Percentiles rank a stretch among this genome's conserved stretches.
These are phyloP conservation scores for Enteromius thamalakanensis DNA, from an alignment of 2,797 vertebrate species.

Conservation along the genomic window DNA sequence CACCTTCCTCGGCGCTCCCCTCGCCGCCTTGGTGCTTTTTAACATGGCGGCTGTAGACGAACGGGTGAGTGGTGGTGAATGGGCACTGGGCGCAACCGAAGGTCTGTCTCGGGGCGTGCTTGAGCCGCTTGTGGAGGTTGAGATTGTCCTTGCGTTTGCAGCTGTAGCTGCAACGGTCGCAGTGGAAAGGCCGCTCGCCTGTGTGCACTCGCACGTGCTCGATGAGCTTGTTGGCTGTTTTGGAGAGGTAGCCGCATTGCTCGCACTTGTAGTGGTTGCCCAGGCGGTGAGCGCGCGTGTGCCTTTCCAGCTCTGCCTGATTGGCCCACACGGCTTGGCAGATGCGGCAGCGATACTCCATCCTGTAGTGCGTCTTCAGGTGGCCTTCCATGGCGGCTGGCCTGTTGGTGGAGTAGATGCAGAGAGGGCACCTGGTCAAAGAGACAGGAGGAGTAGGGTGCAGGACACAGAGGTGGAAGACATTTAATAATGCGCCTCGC, in stretches of 20 bases:
- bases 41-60: slow-evolving; percentile 96
- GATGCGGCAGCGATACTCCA: slow-evolving; percentile 99
- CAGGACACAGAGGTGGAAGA: slow-evolving; percentile 57
- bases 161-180: slow-evolving; percentile 99
- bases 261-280: slow-evolving; percentile 99
- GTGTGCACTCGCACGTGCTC: slow-evolving; percentile 99
- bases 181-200: slow-evolving; percentile 99
- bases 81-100: slow-evolving; percentile 95
- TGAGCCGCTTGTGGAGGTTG: slow-evolving; percentile 99
- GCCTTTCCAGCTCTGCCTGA: slow-evolving; percentile 97
- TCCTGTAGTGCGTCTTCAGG: slow-evolving; percentile 98
- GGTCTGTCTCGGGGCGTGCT: slow-evolving; percentile 96
- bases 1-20: slow-evolving; percentile 67
- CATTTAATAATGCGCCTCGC: slow-evolving; percentile 42
- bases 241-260: slow-evolving; percentile 99
- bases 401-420: slow-evolving; percentile 98
- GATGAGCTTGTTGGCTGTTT: slow-evolving; percentile 99
- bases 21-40: slow-evolving; percentile 91
- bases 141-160: slow-evolving; percentile 99
- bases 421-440: slow-evolving; percentile 93
- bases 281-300: slow-evolving; percentile 96
- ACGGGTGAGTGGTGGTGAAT: slow-evolving; percentile 97
- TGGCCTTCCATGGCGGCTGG: slow-evolving; percentile 98
- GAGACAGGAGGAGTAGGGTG: slow-evolving; percentile 50
- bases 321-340: slow-evolving; percentile 96